Percentiles rank a stretch among this genome's conserved stretches.
Evolutionary conservation across 2,113 vertebrate species (phyloP).

Genomic region (Cyprinodon brontotheroides): DNA sequence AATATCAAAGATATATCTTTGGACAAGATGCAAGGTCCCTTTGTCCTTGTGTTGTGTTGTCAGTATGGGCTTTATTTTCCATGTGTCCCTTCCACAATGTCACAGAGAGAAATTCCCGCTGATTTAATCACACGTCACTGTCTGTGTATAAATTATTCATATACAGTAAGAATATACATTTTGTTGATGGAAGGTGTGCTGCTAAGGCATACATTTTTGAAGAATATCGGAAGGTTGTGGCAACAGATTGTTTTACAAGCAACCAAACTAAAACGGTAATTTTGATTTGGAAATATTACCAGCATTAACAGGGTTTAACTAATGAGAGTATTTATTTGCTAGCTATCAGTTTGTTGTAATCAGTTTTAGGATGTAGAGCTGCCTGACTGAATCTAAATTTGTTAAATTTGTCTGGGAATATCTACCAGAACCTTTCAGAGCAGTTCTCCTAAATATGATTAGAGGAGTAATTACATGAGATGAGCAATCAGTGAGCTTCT

Average conservation of each 20-base stretch:
- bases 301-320: not conserved
- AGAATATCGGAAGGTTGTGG: not conserved
- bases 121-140: constrained; percentile 15
- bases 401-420: constrained; percentile 4
- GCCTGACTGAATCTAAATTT: not conserved
- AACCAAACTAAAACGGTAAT: not conserved
- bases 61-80: constrained; percentile 3
- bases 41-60: constrained; percentile 46
- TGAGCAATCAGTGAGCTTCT: constrained; percentile 42
- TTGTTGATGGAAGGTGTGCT: not conserved
- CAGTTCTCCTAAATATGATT: constrained; percentile 46
- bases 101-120: constrained; percentile 6
- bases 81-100: constrained; percentile 33
- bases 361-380: not conserved
- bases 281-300: not conserved
- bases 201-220: not conserved
- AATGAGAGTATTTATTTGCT: not conserved
- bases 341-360: not conserved
- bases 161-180: not conserved
- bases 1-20: constrained; percentile 1
- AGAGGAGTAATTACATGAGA: constrained; percentile 35
- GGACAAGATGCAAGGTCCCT: constrained; percentile 33
- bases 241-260: not conserved
- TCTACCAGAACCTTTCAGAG: constrained; percentile 9
- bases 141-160: constrained; percentile 1